phyloP scores from a whole-genome alignment of 2,797 vertebrate species.

The Enteromius afrohamiltoni region DNA sequence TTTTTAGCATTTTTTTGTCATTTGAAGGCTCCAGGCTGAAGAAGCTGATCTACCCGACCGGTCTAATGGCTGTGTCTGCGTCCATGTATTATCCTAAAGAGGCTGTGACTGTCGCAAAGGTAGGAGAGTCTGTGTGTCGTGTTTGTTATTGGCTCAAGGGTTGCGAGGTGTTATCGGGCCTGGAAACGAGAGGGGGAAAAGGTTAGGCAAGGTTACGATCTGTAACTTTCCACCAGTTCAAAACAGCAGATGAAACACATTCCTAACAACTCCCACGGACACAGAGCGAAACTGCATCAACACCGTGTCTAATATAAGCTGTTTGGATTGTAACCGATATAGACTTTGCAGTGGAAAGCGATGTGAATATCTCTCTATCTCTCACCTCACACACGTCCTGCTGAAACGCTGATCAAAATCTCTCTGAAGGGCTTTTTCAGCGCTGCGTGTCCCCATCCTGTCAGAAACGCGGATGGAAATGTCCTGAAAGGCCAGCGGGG shows the following conservation, averaged over 20 bases:
- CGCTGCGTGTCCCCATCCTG: neutral
- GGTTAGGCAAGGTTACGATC: neutral
- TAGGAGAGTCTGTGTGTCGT: constrained; percentile 38
- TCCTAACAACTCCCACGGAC: constrained; percentile 15
- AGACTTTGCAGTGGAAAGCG: constrained; percentile 16
- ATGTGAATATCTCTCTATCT: constrained; percentile 4
- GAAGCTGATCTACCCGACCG: constrained; percentile 85
- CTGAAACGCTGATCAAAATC: neutral
- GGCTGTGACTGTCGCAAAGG: constrained; percentile 73
- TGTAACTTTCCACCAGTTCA: constrained; percentile 28
- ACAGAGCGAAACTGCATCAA: neutral
- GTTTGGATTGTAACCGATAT: constrained; percentile 5
- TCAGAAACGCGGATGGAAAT: constrained; percentile 13
- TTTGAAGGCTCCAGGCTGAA: constrained; percentile 88
- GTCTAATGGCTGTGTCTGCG: constrained; percentile 81
- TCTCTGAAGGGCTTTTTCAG: constrained; percentile 3
- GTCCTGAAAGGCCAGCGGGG: neutral
- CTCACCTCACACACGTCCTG: constrained; percentile 15
- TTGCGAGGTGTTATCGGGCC: neutral
- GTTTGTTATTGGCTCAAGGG: neutral
- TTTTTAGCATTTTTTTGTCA: neutral
- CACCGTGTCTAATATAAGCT: constrained; percentile 5
- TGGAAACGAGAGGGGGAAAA: neutral
- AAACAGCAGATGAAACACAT: constrained; percentile 43
- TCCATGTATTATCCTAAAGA: constrained; percentile 92